These are phyloP conservation scores for Helostoma temminkii DNA, from an alignment of 2,797 vertebrate genomes.

Conservation along the genomic window DNA sequence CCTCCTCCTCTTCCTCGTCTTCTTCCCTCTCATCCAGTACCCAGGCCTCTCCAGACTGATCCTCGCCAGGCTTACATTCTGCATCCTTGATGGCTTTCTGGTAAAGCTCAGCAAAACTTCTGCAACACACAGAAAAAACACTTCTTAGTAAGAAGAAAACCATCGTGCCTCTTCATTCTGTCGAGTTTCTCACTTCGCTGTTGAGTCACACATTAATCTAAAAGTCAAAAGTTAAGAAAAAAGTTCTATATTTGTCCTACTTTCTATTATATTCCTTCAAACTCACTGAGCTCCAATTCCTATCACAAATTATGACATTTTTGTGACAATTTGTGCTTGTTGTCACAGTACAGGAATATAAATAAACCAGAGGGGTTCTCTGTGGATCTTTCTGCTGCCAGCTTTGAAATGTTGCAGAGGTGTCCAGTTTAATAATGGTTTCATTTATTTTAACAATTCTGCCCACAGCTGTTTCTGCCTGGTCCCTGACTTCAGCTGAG, in stretches of 20 bases:
- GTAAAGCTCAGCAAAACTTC: constrained; percentile 94
- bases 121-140: constrained; percentile 59
- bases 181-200: neutral
- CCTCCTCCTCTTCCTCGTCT: constrained; percentile 56
- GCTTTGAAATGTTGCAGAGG: constrained; percentile 21
- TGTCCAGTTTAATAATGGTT: constrained; percentile 22
- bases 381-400: constrained; percentile 35
- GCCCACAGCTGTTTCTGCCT: constrained; percentile 44
- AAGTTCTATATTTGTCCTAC: constrained; percentile 28
- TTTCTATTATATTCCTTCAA: constrained; percentile 28
- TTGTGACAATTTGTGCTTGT: constrained; percentile 42
- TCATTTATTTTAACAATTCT: constrained; percentile 19
- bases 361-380: constrained; percentile 39
- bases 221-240: constrained; percentile 36
- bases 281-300: constrained; percentile 19
- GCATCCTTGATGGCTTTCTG: constrained; percentile 91
- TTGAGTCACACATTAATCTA: constrained; percentile 27
- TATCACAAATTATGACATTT: constrained; percentile 19
- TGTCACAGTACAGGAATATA: constrained; percentile 39
- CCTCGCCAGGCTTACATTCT: constrained; percentile 84
- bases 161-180: neutral
- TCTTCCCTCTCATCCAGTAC: constrained; percentile 84
- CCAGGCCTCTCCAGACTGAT: constrained; percentile 84
- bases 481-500: constrained; percentile 37
- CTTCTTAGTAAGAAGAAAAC: neutral